Evolutionary conservation across 2,113 vertebrate genomes (phyloP), one percentile per base, ranked within the genome.

Genomic region (Aphyosemion australe): DNA sequence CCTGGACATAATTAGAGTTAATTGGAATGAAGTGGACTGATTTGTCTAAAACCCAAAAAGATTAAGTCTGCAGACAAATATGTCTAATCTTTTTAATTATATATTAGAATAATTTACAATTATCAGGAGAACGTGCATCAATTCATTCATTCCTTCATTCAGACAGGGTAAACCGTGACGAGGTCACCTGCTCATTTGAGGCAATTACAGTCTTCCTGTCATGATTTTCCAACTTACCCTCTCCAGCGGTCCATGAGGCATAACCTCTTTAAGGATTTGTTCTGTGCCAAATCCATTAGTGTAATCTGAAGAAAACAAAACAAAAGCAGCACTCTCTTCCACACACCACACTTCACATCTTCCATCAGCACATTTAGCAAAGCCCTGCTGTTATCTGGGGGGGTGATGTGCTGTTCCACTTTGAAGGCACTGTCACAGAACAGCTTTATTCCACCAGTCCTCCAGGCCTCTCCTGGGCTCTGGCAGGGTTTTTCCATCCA

Each of bases 341-440:
- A 43, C 76, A 26, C 70, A 64, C 69, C 61, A 41, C 53, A 39
- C 58, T 54, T 69, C 68, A 75, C 71, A 73, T 79, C 84, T 72
- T 75, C 80, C 73, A 80, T 85, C 83, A 86, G 69, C 86, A 87
- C 85, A 68, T 86, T 69, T 63, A 77, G 72, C 67, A 75, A 62
- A 71, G 84, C 78, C 64, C 64, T 65, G 75, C 79, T 83, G 82
- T 84, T 88, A 84, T 88, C 84, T 72, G 73, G 73, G 80, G 69
- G 80, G 71, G 82, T 79, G 82, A 79, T 82, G 79, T 84, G 88
- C 70, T 70, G 55, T 86, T 82, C 78, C 67, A 76, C 81, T 91
- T 90, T 89, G 81, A 89, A 87, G 82, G 74, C 82, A 51, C 77
- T 75, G 82, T 85, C 85, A 86, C 84, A 83, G 82, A 87, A 84